Evolutionary conservation across 2,888 invertebrate species (phyloP).

Genomic region (Linnaemya tessellans): DNA sequence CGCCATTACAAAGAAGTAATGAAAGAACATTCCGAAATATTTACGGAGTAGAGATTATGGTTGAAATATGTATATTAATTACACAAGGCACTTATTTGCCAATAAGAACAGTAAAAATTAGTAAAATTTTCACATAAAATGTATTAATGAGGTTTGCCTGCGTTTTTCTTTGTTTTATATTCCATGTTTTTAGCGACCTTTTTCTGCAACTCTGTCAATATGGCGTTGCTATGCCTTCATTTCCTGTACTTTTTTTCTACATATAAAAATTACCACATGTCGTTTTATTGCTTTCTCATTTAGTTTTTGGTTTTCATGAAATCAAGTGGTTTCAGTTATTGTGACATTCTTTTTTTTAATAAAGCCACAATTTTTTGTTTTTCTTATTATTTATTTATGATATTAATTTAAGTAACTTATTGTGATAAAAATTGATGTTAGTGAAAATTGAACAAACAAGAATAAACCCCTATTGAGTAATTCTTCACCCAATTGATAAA

Average conservation of each 20-base stretch:
- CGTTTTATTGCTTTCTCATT: slow-evolving; percentile 75
- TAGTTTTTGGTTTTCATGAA: slow-evolving; percentile 76
- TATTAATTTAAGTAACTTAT: slow-evolving; percentile 74
- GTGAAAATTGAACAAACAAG: slow-evolving; percentile 49
- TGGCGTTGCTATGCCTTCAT: slow-evolving; percentile 67
- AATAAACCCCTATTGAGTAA: slow-evolving; percentile 3
- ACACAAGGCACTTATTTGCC: not conserved
- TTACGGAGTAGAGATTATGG: not conserved
- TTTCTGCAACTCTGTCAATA: slow-evolving; percentile 65
- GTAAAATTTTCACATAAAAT: not conserved
- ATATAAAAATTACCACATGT: slow-evolving; percentile 46
- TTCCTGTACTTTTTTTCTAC: slow-evolving; percentile 58
- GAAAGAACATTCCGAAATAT: not conserved
- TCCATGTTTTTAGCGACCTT: slow-evolving; percentile 17
- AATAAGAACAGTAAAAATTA: not conserved
- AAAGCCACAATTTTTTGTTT: slow-evolving; percentile 22
- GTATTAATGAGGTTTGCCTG: not conserved
- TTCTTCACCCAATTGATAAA: slow-evolving; percentile 7
- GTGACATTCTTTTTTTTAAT: not conserved
- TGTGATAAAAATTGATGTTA: slow-evolving; percentile 76
- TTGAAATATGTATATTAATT: not conserved
- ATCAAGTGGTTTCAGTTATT: slow-evolving; percentile 75
- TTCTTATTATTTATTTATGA: slow-evolving; percentile 47
- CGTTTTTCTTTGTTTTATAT: not conserved
- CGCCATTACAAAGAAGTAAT: not conserved